Conservation (phyloP, 2,888 invertebrate genomes). For the Oligia latruncula region DNA sequence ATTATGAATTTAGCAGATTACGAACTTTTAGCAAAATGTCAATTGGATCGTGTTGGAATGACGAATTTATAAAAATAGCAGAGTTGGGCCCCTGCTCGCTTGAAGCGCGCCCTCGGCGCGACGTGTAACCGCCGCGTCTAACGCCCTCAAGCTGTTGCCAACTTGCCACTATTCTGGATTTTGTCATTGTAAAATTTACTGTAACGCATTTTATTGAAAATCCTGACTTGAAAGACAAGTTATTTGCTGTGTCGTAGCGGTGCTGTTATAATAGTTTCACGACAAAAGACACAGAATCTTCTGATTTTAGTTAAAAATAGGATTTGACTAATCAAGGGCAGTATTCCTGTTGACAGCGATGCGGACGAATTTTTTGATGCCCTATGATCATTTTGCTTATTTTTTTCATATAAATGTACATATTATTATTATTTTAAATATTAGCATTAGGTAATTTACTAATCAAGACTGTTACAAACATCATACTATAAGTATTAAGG, state of each 20-base stretch:
- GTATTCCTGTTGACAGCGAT: too few relatives aligned
- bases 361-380: too few relatives aligned
- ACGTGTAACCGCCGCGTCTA: neutral
- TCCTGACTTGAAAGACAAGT: neutral
- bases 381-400: too few relatives aligned
- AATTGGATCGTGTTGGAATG: too few relatives aligned
- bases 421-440: too few relatives aligned
- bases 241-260: neutral
- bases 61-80: too few relatives aligned
- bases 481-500: constrained; percentile 17
- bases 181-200: neutral
- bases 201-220: neutral
- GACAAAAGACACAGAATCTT: constrained; percentile 67
- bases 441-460: too few relatives aligned
- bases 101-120: neutral
- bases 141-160: too few relatives aligned
- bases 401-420: too few relatives aligned
- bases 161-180: neutral
- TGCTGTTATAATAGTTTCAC: constrained; percentile 66
- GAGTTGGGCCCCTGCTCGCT: too few relatives aligned
- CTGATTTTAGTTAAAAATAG: neutral
- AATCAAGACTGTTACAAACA: constrained; percentile 29
- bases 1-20: too few relatives aligned
- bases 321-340: neutral
- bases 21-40: too few relatives aligned